Percentiles rank a stretch among this genome's conserved stretches.
Conservation (phyloP, 2,888 invertebrate species). For the Marasmarcha lunaedactyla region DNA sequence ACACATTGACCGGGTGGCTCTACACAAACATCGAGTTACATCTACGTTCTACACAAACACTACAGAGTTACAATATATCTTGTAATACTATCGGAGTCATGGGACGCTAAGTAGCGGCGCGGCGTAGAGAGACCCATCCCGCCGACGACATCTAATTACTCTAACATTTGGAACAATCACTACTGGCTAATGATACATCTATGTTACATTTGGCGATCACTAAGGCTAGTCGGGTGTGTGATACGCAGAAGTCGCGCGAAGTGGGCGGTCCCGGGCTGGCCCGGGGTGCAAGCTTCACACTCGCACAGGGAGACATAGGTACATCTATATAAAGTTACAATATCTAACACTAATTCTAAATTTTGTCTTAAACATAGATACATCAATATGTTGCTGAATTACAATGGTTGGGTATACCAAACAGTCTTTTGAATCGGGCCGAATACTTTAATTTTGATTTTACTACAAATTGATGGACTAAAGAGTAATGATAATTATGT, state of each 20-base stretch:
- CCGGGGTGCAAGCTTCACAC: conserved; percentile 14
- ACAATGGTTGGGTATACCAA: conserved; percentile 73
- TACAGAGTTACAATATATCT: background rate
- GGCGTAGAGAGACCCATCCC: conserved; percentile 26
- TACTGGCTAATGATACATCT: conserved; percentile 65
- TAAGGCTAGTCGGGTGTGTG: conserved; percentile 54
- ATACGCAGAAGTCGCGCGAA: conserved; percentile 25
- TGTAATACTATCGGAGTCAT: background rate
- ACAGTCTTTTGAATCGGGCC: conserved; percentile 79
- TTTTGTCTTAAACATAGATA: conserved; percentile 38
- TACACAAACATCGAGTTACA: background rate
- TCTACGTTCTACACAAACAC: background rate
- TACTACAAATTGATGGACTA: conserved; percentile 58
- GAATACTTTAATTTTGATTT: conserved; percentile 71
- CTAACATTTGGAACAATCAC: conserved; percentile 69
- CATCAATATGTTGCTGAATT: conserved; percentile 35
- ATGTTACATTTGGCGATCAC: conserved; percentile 66
- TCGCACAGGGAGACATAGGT: conserved; percentile 16
- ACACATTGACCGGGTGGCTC: background rate
- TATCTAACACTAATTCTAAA: conserved; percentile 45
- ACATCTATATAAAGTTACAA: conserved; percentile 28
- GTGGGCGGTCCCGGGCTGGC: conserved; percentile 4
- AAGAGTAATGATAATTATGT: conserved; percentile 29
- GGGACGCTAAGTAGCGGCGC: too few species aligned
- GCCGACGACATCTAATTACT: conserved; percentile 49